Conservation (phyloP, 2,888 invertebrate genomes). For the Chouioia cunea region DNA sequence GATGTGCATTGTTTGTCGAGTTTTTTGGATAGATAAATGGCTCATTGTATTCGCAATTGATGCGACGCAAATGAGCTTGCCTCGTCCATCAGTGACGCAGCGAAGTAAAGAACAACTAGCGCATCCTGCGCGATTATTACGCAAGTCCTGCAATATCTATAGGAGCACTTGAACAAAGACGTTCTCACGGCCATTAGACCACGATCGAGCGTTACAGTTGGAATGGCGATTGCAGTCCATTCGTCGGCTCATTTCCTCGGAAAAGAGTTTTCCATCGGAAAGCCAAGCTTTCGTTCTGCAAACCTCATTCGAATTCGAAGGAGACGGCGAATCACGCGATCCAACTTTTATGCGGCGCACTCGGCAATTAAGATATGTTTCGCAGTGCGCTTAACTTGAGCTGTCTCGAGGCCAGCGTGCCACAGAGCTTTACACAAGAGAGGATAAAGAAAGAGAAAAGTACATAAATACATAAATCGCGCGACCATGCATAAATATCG, state of each 20-base stretch:
- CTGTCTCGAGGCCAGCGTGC: not conserved
- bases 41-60: no score
- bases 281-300: conserved; percentile 9
- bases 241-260: not conserved
- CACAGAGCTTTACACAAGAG: no score
- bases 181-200: conserved; percentile 42
- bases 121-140: no score
- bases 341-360: not conserved
- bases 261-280: conserved; percentile 19
- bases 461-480: conserved; percentile 3
- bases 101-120: no score
- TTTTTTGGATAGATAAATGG: no score
- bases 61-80: no score
- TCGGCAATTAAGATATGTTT: conserved; percentile 8
- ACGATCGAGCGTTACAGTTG: conserved; percentile 30
- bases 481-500: conserved; percentile 18
- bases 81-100: no score
- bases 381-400: not conserved
- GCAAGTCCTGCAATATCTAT: no score
- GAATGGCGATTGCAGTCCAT: conserved; percentile 28
- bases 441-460: conserved; percentile 1
- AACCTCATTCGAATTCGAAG: conserved; percentile 13
- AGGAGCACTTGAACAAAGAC: conserved; percentile 39
- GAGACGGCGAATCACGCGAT: not conserved
- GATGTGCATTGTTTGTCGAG: no score